A percentile compares a stretch with the other conserved stretches of the same genome.
Conservation (phyloP, 2,113 vertebrate genomes). For the Anoplopoma fimbria region DNA sequence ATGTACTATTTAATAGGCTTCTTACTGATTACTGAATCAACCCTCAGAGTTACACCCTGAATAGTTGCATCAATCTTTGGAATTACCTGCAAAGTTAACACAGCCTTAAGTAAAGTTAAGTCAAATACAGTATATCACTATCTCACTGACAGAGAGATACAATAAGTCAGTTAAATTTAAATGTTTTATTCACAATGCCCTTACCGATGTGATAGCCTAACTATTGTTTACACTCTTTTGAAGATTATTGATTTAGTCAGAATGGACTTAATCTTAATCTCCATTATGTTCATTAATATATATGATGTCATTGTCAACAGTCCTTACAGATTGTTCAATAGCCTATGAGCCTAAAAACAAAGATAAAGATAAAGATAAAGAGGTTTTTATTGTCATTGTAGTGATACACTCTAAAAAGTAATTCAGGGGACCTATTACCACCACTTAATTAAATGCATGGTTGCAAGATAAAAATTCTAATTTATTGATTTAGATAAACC, state of each 20-base stretch:
- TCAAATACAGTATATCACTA: not conserved
- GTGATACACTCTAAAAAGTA: too few species aligned
- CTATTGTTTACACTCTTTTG: not conserved
- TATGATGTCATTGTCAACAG: not conserved
- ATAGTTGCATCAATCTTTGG: not conserved
- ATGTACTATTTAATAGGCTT: not conserved
- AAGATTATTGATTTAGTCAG: not conserved
- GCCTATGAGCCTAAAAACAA: too few species aligned
- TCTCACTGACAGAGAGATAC: too few species aligned
- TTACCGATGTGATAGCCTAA: not conserved
- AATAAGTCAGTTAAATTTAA: not conserved
- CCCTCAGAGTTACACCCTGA: not conserved
- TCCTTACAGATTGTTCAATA: not conserved
- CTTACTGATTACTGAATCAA: not conserved
- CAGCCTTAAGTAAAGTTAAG: not conserved
- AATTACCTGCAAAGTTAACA: not conserved
- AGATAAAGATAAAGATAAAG: too few species aligned
- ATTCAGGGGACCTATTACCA: too few species aligned
- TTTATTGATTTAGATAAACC: too few species aligned
- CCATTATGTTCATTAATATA: not conserved
- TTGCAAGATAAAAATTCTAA: too few species aligned
- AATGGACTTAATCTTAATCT: not conserved
- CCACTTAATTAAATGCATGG: too few species aligned
- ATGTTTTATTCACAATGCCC: not conserved
- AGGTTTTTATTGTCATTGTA: too few species aligned